Percentiles rank a stretch among this genome's conserved stretches.
Conservation (phyloP, 2,113 vertebrate species). For the Xenopus borealis region DNA sequence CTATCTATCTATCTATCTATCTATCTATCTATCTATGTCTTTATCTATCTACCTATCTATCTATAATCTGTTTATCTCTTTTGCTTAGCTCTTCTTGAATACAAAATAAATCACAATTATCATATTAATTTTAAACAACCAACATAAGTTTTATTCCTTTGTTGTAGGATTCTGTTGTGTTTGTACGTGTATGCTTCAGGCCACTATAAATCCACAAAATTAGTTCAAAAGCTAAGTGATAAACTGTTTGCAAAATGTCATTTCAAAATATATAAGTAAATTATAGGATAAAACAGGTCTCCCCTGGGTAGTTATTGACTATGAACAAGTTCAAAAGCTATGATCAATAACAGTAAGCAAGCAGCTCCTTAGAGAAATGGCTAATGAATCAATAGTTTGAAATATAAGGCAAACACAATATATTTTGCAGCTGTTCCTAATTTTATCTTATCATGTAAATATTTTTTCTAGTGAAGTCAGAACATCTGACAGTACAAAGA, state of each 20-base stretch:
- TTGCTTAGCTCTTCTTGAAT: too few relatives aligned
- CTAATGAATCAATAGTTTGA: conserved; percentile 33
- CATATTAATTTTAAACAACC: too few relatives aligned
- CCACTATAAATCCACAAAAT: conserved; percentile 14
- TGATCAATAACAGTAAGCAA: conserved; percentile 40
- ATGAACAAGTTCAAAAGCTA: conserved; percentile 37
- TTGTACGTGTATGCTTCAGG: too few relatives aligned
- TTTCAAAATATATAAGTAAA: conserved; percentile 39
- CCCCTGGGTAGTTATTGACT: conserved; percentile 43
- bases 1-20: too few relatives aligned
- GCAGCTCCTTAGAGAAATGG: conserved; percentile 33
- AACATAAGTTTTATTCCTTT: too few relatives aligned
- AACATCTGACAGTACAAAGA: not conserved
- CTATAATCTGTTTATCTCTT: too few relatives aligned
- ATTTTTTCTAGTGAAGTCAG: not conserved
- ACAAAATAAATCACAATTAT: too few relatives aligned
- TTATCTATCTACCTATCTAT: too few relatives aligned
- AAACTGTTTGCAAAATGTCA: conserved; percentile 37
- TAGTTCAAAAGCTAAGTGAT: conserved; percentile 28
- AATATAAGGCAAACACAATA: conserved; percentile 22
- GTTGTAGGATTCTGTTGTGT: too few relatives aligned
- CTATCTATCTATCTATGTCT: too few relatives aligned
- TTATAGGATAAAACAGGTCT: conserved; percentile 39
- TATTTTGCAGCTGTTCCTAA: conserved; percentile 7
- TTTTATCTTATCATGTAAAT: conserved; percentile 1